Percentiles rank a stretch among this genome's conserved stretches.
phyloP scores from a whole-genome alignment of 2,113 vertebrate species.

The Aythya baeri region DNA sequence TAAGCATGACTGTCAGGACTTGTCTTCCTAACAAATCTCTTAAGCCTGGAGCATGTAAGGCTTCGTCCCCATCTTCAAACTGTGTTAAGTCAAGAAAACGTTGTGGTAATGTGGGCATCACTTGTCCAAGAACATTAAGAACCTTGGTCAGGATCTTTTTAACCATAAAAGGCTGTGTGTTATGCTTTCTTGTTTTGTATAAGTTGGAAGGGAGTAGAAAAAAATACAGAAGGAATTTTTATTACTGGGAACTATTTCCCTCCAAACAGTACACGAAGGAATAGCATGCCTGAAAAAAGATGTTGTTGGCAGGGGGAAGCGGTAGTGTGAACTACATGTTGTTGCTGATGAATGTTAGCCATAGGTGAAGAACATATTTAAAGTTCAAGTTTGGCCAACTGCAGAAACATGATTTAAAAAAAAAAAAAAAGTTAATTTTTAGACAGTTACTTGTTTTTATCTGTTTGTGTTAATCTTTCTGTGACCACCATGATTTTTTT shows the following conservation, averaged over 20 bases:
- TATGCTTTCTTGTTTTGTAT: constrained; percentile 78
- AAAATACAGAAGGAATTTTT: constrained; percentile 79
- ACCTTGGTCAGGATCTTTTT: constrained; percentile 71
- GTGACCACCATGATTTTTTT: not conserved
- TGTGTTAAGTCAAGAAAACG: constrained; percentile 64
- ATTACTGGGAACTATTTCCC: constrained; percentile 78
- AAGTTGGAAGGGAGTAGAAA: constrained; percentile 73
- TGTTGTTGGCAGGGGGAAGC: constrained; percentile 23
- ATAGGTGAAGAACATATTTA: not conserved
- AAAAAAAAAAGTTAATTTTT: not conserved
- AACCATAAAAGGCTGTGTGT: constrained; percentile 79
- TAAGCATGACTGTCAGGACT: constrained; percentile 59
- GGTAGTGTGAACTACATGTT: not conserved
- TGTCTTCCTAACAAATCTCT: constrained; percentile 57
- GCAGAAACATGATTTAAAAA: not conserved
- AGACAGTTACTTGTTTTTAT: not conserved
- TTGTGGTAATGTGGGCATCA: constrained; percentile 64
- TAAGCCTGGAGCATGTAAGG: constrained; percentile 44
- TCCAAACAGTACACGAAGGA: constrained; percentile 72
- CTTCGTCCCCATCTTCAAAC: constrained; percentile 67
- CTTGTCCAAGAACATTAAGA: constrained; percentile 78
- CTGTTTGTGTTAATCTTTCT: not conserved
- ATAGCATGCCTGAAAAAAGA: constrained; percentile 62
- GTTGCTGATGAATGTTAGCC: not conserved
- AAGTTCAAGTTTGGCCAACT: not conserved